Conservation (phyloP, 2,113 vertebrate genomes). For the Mobula hypostoma region DNA sequence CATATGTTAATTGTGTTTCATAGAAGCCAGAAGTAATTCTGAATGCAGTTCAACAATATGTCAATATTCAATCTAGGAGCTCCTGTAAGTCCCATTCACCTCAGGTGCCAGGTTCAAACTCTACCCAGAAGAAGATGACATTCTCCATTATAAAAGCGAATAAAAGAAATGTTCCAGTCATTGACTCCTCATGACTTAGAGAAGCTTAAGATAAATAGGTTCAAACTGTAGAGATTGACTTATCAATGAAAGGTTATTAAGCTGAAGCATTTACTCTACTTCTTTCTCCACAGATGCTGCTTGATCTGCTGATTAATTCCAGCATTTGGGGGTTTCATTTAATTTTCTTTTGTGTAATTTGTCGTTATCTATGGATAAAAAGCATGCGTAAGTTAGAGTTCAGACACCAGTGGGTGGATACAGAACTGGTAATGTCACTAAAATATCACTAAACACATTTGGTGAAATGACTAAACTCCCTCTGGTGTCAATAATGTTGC, state of each 20-base stretch:
- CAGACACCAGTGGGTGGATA: too few species aligned
- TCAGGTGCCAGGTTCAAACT: background rate
- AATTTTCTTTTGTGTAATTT: background rate
- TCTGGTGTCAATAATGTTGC: background rate
- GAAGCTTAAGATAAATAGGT: too few species aligned
- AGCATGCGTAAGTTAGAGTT: background rate
- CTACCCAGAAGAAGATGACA: background rate
- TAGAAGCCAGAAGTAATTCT: background rate
- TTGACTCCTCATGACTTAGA: too few species aligned
- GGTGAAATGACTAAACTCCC: background rate
- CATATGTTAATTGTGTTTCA: background rate
- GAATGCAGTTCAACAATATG: background rate
- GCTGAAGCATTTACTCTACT: too few species aligned
- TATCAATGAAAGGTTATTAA: too few species aligned
- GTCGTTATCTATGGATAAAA: background rate
- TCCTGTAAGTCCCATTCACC: background rate
- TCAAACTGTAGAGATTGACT: too few species aligned
- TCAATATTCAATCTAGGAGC: background rate
- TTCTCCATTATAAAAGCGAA: background rate
- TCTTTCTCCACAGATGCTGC: too few species aligned
- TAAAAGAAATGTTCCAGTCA: too few species aligned
- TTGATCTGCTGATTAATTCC: too few species aligned
- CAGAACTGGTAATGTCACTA: background rate
- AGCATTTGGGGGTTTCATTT: too few species aligned
- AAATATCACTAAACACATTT: background rate